Base-by-base conservation (phyloP, 2,888 invertebrate genomes). In the Chorisops tibialis region DNA sequence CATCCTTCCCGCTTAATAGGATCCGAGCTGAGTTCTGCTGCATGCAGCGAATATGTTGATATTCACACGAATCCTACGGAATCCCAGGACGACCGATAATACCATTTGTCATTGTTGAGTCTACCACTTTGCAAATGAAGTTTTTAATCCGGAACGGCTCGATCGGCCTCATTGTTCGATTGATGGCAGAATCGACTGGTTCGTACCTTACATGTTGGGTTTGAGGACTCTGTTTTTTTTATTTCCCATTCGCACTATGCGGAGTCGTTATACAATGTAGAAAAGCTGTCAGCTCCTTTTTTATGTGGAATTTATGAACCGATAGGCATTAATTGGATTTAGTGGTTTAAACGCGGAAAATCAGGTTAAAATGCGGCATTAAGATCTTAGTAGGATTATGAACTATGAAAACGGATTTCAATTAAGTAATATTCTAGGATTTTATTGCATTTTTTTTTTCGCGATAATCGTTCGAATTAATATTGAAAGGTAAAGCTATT, bases 71-170 rank as follows among this genome's bases (percentile, higher is more conserved):
- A 24, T 59, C 45, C 22, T 21, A 5, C 30, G 30, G 30, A 30
- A 22, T 22, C 54, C 24, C 9, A 4, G 18, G 41, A 51, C 45
- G 45, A 18, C 30, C 39, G 54, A 48, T 59, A 64, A 62, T 64
- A 37, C 64, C 61, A 64, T 64, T 64, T 64, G 64, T 62, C 59
- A 64, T 62, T 62, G 62, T 43, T 64, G 37, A 30, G 64, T 41
- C 38, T 30, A 16, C 56, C 59, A 64, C 64, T 64, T 62, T 61
- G 61, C 64, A 64, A 62, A 62, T 61, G 64, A 62, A 64, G 62
- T 62, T 64, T 64, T 64, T 62, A 62, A 64, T 62, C 62, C 49
- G 2, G 38, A 38, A 22, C 59, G 14, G 51, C 43, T 30, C 50
- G 64, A 61, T 59, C 61, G 58, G 18, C 12, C 59, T 63, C 45